phyloP scores from a whole-genome alignment of 1,140 invertebrate genomes.

The Drosophila kikkawai region DNA sequence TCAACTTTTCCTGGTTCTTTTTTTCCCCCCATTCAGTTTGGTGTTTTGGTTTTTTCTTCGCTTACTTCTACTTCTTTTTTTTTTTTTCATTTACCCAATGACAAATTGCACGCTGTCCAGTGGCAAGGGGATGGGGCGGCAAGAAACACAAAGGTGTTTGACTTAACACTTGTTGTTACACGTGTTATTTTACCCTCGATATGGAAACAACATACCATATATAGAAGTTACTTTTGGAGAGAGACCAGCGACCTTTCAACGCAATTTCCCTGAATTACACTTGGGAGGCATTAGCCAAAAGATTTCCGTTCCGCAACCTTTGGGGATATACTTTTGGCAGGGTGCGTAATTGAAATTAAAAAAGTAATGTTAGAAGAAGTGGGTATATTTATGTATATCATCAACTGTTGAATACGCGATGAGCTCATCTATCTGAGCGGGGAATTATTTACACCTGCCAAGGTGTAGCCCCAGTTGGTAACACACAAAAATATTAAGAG shows the following conservation, averaged over 20 bases:
- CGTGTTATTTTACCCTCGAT: conserved; percentile 26
- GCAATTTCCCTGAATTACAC: conserved; percentile 70
- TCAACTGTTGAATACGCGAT: conserved; percentile 27
- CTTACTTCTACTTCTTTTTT: conserved; percentile 14
- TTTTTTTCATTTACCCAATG: conserved; percentile 60
- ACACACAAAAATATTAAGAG: background rate
- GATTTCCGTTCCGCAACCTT: conserved; percentile 29
- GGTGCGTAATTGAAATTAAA: conserved; percentile 48
- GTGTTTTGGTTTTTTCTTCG: conserved; percentile 16
- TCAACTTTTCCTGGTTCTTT: conserved; percentile 16
- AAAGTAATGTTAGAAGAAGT: conserved; percentile 14
- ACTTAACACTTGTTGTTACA: conserved; percentile 74
- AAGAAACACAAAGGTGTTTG: conserved; percentile 42
- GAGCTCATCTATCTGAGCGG: conserved; percentile 28
- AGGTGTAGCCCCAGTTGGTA: conserved; percentile 21
- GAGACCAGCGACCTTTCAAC: conserved; percentile 65
- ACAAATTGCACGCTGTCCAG: conserved; percentile 68
- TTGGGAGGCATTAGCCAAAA: conserved; percentile 59
- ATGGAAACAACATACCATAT: conserved; percentile 3
- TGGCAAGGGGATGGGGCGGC: background rate
- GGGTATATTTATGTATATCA: conserved; percentile 24
- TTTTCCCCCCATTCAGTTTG: background rate
- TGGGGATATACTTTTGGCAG: conserved; percentile 5
- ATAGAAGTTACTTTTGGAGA: conserved; percentile 54
- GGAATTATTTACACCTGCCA: conserved; percentile 9